Base-by-base conservation (phyloP, 2,888 invertebrate genomes). In the Heteropelma amictum region DNA sequence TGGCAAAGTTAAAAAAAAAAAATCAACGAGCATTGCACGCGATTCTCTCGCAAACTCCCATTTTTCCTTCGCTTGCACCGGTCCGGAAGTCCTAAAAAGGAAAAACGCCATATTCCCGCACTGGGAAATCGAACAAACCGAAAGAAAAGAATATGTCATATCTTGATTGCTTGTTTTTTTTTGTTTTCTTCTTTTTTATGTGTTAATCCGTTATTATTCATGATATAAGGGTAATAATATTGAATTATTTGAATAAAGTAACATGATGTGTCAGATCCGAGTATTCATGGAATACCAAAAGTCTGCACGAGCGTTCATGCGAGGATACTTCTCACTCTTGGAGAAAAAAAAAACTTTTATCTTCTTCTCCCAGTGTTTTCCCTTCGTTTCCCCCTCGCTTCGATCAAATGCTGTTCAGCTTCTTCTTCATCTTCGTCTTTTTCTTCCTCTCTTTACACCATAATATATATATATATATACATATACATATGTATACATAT, bases 201-300 rank as follows among this genome's bases (percentile, higher is more conserved):
- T 84, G 83, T 86, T 84, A 84, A 83, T 85, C 64, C 82, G 79
- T 86, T 84, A 87, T 85, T 86, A 86, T 86, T 86, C 86, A 85
- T 84, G 86, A 85, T 87, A 87, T 83, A 86, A 85, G 85, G 68
- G 63, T 68, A 68, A 68, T 86, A 87, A 86, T 87, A 85, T 85
- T 87, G 85, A 85, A 86, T 75, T 87, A 87, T 86, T 87, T 83
- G 84, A 85, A 87, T 87, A 87, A 88, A 88, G 85, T 87, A 86
- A 87, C 86, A 85, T 85, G 83, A 83, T 83, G 82, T 82, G 85
- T 83, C 76, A 84, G 81, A 58, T 54, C 35, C 85, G 86, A 87
- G 86, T 87, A 89, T 89, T 89, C 88, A 89, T 86, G 85, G 88
- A 88, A 89, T 88, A 88, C 87, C 80, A 86, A 74, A 38, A 68